Percentiles rank a stretch among this genome's conserved stretches.
Conservation (phyloP, 2,888 invertebrate species). For the Yponomeuta plumbellus region DNA sequence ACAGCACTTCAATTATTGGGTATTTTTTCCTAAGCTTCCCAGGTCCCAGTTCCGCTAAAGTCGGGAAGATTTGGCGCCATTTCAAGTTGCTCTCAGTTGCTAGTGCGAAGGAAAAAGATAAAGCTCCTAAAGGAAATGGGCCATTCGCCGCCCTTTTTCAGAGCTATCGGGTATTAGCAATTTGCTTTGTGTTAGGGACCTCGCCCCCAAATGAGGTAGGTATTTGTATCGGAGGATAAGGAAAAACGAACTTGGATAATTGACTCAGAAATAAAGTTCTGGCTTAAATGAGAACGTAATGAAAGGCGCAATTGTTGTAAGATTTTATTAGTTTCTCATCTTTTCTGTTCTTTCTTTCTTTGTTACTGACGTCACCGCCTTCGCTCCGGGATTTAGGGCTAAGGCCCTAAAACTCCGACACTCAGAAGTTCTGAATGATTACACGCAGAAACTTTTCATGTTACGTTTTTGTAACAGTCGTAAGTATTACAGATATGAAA, state of each 20-base stretch:
- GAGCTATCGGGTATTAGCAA: conserved; percentile 63
- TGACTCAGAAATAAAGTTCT: conserved; percentile 46
- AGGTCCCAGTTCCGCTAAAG: neutral
- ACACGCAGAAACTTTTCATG: neutral
- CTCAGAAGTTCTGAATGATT: neutral
- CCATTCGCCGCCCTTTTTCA: conserved; percentile 56
- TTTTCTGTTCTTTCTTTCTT: neutral
- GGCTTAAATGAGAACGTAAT: conserved; percentile 36
- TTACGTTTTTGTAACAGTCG: conserved; percentile 4
- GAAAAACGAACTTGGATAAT: conserved; percentile 50
- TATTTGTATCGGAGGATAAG: conserved; percentile 47
- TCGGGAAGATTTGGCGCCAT: conserved; percentile 8
- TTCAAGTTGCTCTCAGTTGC: conserved; percentile 24
- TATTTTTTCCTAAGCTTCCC: neutral
- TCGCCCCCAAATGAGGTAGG: conserved; percentile 35
- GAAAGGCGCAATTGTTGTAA: neutral
- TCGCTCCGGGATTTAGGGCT: neutral
- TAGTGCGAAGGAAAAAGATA: conserved; percentile 47
- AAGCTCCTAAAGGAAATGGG: conserved; percentile 60
- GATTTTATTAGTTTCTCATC: neutral
- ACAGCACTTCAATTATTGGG: neutral
- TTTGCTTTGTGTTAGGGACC: conserved; percentile 61
- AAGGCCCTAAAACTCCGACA: neutral
- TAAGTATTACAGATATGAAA: conserved; percentile 6
- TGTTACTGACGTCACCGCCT: neutral